These are phyloP conservation scores for Anolis sagrei DNA, from an alignment of 2,113 vertebrate genomes.

Conservation along the genomic window DNA sequence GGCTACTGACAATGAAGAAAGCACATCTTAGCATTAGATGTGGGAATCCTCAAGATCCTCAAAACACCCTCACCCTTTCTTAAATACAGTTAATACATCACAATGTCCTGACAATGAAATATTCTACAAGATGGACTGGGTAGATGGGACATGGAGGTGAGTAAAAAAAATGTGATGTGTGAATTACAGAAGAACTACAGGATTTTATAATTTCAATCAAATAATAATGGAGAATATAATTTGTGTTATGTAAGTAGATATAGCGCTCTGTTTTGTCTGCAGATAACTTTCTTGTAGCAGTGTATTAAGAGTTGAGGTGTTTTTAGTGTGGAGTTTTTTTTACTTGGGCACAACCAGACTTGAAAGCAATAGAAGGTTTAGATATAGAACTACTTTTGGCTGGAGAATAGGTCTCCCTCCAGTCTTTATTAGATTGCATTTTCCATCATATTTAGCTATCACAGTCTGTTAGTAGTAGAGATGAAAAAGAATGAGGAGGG, in stretches of 20 bases:
- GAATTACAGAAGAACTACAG: not conserved
- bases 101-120: not conserved
- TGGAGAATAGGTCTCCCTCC: not conserved
- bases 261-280: not conserved
- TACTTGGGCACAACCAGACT: not conserved
- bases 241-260: not conserved
- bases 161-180: not conserved
- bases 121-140: not conserved
- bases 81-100: not conserved
- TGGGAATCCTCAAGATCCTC: not conserved
- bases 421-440: too few relatives aligned
- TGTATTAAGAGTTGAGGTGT: not conserved
- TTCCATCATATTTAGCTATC: too few relatives aligned
- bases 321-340: not conserved
- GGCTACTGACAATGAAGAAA: not conserved
- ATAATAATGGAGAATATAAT: not conserved
- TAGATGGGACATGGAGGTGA: not conserved
- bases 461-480: too few relatives aligned
- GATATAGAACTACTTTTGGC: too few relatives aligned
- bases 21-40: not conserved
- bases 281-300: not conserved
- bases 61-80: not conserved
- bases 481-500: too few relatives aligned
- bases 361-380: not conserved
- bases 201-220: not conserved